Conservation (phyloP, 2,888 invertebrate genomes). For the Macrosiphum euphorbiae region DNA sequence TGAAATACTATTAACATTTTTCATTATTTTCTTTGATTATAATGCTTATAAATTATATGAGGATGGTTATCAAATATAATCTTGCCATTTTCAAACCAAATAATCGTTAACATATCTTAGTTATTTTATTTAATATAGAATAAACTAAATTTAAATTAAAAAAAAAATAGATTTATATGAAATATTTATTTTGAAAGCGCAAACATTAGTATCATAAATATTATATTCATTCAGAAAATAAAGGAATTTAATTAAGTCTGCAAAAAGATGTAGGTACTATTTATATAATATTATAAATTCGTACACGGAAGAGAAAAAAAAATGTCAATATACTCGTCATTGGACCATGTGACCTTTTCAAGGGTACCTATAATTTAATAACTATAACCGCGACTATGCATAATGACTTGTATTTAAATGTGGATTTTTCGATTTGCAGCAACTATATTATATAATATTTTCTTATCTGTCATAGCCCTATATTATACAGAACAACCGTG, state of each 20-base stretch:
- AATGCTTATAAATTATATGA: neutral
- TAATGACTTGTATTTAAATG: neutral
- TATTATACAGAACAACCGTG: neutral
- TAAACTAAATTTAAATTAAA: neutral
- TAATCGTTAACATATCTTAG: neutral
- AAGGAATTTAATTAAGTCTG: neutral
- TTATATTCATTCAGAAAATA: neutral
- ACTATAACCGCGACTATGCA: neutral
- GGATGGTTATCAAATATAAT: neutral
- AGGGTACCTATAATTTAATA: neutral
- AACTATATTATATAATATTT: neutral
- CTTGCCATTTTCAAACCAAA: neutral
- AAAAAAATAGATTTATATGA: neutral
- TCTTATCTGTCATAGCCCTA: neutral
- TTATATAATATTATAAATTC: neutral
- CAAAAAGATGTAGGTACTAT: neutral
- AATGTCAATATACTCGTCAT: neutral
- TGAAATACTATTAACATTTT: neutral
- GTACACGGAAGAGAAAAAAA: neutral
- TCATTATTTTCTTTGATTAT: neutral
- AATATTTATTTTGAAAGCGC: neutral
- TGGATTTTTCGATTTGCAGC: neutral
- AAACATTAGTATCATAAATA: neutral
- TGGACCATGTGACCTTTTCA: neutral
- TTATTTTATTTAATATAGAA: neutral